These are phyloP conservation scores for Campylorhamphus procurvoides DNA, from an alignment of 2,113 vertebrate species.

Conservation along the genomic window DNA sequence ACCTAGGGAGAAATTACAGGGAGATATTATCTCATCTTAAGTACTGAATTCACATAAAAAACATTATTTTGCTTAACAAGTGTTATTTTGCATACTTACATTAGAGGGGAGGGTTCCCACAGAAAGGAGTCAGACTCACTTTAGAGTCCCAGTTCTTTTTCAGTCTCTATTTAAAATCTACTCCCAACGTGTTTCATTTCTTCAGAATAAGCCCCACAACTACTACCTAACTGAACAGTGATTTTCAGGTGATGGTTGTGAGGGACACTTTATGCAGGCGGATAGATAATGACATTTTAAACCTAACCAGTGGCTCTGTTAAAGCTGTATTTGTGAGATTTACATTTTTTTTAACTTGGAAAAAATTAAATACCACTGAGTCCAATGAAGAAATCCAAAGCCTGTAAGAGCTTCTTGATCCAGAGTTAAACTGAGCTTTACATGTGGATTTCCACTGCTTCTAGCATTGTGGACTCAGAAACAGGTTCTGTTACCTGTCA, in stretches of 20 bases:
- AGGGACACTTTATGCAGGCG: not conserved
- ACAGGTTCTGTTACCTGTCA: not conserved
- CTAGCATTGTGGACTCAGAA: not conserved
- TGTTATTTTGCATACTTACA: not conserved
- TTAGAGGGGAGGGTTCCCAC: not conserved
- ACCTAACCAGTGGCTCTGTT: not conserved
- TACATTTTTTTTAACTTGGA: not conserved
- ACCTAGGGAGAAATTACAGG: constrained; percentile 39
- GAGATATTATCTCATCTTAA: not conserved
- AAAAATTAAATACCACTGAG: not conserved
- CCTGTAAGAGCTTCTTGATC: not conserved
- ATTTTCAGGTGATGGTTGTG: not conserved
- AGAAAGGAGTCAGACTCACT: not conserved
- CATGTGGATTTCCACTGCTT: not conserved
- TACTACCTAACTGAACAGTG: not conserved
- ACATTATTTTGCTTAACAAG: not conserved
- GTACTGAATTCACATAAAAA: not conserved
- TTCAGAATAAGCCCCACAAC: not conserved
- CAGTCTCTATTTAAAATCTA: not conserved
- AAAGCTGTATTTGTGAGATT: rapidly evolving
- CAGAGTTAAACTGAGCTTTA: not conserved
- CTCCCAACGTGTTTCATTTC: not conserved
- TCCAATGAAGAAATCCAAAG: not conserved
- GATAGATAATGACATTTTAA: not conserved
- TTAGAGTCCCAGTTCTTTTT: not conserved